These are phyloP conservation scores for rabbit (Oryctolagus cuniculus) DNA, from an alignment of 2,113 vertebrate genomes.

Conservation along the genomic window mOryCun1.1 NC_091441.1:69984501-69985000, in stretches of 20 bases:
- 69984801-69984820: background rate
- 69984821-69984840: background rate
- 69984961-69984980: background rate
- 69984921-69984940: background rate
- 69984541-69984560: slow-evolving; percentile 92
- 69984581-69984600: slow-evolving; percentile 94
- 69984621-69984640: background rate
- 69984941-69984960: background rate
- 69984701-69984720: background rate
- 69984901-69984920: background rate
- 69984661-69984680: background rate
- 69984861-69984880: slow-evolving; percentile 5
- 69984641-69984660: background rate
- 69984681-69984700: background rate
- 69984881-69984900: background rate
- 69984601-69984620: background rate
- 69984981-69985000: background rate
- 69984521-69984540: slow-evolving; percentile 79
- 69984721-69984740: background rate
- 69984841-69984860: background rate
- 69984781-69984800: background rate
- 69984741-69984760: slow-evolving; percentile 1
- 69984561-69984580: slow-evolving; percentile 91
- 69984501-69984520: slow-evolving; percentile 82
- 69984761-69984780: background rate